A percentile compares a stretch with the other conserved stretches of the same genome.
phyloP scores from a whole-genome alignment of 2,888 invertebrate species.

The Aporophyla nigra region DNA sequence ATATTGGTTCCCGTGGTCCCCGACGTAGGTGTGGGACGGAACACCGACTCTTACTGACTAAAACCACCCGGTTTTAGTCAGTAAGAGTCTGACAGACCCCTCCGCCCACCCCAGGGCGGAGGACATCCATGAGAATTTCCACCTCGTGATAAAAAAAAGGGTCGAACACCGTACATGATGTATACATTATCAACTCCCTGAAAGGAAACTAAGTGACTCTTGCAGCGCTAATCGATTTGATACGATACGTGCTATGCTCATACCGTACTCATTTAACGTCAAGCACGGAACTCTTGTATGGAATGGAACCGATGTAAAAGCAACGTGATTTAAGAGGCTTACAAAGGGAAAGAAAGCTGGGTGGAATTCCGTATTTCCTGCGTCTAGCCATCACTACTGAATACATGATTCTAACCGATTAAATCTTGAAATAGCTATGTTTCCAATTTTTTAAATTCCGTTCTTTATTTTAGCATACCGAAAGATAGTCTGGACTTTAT shows the following conservation, averaged over 20 bases:
- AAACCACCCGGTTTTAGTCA: too few species aligned
- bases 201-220: neutral
- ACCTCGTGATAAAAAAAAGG: too few species aligned
- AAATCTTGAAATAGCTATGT: neutral
- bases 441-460: neutral
- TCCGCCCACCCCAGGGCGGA: too few species aligned
- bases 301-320: neutral
- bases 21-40: too few species aligned
- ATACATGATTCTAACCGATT: neutral
- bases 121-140: too few species aligned
- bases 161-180: neutral
- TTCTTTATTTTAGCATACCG: conserved; percentile 86
- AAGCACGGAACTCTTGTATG: neutral
- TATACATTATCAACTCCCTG: neutral
- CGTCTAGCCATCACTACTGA: neutral
- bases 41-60: too few species aligned
- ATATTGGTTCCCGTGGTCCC: too few species aligned
- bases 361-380: neutral
- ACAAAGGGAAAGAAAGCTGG: neutral
- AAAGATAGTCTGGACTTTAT: conserved; percentile 93
- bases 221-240: neutral
- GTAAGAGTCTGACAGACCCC: too few species aligned
- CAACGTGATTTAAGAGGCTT: neutral
- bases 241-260: too few species aligned
- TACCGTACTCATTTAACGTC: too few species aligned